These are phyloP conservation scores for Cryptus viduatorius DNA, from an alignment of 2,888 invertebrate species.

Conservation along the genomic window DNA sequence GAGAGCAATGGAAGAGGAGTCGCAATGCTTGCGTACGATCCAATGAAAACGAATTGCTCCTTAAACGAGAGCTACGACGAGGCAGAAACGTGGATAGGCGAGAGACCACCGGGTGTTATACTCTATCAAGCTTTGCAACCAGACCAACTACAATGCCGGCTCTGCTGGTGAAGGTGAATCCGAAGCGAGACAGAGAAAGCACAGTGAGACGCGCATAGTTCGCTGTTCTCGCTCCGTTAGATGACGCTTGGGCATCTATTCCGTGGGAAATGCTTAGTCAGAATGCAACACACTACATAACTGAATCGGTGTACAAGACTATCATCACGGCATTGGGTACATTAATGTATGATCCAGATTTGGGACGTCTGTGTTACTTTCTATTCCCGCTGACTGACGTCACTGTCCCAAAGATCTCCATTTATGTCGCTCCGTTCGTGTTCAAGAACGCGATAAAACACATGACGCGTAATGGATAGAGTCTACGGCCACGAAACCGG, in stretches of 20 bases:
- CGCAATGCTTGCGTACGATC: conserved; percentile 40
- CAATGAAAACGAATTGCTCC: conserved; percentile 68
- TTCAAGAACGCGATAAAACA: conserved; percentile 17
- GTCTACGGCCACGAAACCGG: background rate
- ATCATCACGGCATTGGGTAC: background rate
- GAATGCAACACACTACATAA: background rate
- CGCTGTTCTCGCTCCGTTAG: conserved; percentile 20
- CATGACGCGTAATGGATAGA: background rate
- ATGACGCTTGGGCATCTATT: background rate
- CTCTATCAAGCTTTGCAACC: conserved; percentile 21
- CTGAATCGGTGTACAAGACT: background rate
- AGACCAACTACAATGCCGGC: conserved; percentile 21
- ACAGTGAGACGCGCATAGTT: background rate
- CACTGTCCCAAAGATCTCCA: background rate
- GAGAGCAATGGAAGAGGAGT: background rate
- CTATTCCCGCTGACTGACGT: background rate
- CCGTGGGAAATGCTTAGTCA: background rate
- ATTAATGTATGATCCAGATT: conserved; percentile 9
- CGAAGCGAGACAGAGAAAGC: background rate
- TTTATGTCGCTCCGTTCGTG: conserved; percentile 1
- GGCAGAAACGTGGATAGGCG: conserved; percentile 35
- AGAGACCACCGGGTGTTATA: conserved; percentile 23
- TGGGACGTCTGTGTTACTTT: background rate
- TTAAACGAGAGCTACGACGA: conserved; percentile 57
- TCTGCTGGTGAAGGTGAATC: conserved; percentile 5